Evolutionary conservation across 30 jellyfish, hydroid and myxozoan species (phyloP), one percentile per base, ranked within the genome.

Genomic region (Aurelia sp.): DNA sequence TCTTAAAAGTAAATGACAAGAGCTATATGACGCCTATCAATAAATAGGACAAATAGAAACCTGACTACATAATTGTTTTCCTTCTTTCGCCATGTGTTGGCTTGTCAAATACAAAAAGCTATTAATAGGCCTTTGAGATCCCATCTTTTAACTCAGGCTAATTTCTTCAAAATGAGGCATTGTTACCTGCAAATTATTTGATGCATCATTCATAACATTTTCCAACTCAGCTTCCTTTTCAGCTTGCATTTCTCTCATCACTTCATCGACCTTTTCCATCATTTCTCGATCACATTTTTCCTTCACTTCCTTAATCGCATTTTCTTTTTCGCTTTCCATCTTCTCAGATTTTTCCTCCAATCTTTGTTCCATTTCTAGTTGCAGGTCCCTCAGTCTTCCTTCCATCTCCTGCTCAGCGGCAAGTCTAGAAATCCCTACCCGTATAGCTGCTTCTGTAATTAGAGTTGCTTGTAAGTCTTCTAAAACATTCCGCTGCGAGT

Each of bases 341-440:
- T 82, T 67, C 40, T 55, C 66, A 20, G 69, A 13, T 68, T 63
- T 50, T 65, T 69, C 75, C 33, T 67, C 84, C 11, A 82, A 63
- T 24, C 71, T 52, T 16, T 22, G 67, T 9, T 75, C 81, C 74
- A 78, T 19, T 48, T 79, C 88, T n/a, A 18, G 31, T 35, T 71
- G 91, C 83, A 87, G 50, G 24, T 76, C 84, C 58, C 47, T 40
- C 11, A 87, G 57, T 31, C 47, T 80, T 24, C 66, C 59, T 35
- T 78, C 91, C n/a, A 52, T 63, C 58, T 78, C 88, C 62, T 51
- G 72, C 91, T 87, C 96, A 33, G 91, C 91, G 21, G 67, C 74
- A 5, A 87, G 96, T 82, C 88, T 57, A 8, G 87, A 76, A 48
- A 91, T 85, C 17, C 80, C 96, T 0, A 87, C 47, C 19, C 67